phyloP scores from a whole-genome alignment of 2,888 invertebrate genomes.

The Thyatira batis region DNA sequence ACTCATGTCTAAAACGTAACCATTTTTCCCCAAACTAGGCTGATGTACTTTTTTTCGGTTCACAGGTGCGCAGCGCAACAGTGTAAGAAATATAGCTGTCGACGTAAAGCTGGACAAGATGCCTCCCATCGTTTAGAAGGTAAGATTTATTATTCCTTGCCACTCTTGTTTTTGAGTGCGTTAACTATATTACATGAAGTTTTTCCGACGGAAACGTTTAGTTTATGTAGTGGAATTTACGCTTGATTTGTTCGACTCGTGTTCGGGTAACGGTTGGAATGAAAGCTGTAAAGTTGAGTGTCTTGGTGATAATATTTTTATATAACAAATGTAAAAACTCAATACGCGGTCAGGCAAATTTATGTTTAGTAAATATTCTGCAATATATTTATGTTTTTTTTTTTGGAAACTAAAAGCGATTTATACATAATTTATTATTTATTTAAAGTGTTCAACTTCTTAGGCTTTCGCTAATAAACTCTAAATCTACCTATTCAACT shows the following conservation, averaged over 20 bases:
- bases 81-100: constrained; percentile 41
- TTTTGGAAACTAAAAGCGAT: no score
- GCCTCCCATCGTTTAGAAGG: constrained; percentile 44
- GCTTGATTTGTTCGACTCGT: constrained; percentile 17
- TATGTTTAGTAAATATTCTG: no score
- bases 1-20: background rate
- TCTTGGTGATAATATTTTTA: no score
- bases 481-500: no score
- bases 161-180: constrained; percentile 12
- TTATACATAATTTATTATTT: no score
- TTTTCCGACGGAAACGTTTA: constrained; percentile 16
- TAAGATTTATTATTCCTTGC: constrained; percentile 43
- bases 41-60: constrained; percentile 16
- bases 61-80: constrained; percentile 59
- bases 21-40: background rate
- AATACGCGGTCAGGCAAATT: no score
- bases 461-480: no score
- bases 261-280: constrained; percentile 3
- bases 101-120: constrained; percentile 44
- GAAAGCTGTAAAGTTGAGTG: constrained; percentile 7
- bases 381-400: no score
- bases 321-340: no score
- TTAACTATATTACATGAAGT: constrained; percentile 16
- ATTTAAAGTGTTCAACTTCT: no score
- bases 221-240: constrained; percentile 34